Conservation (phyloP, 2,113 vertebrate species). For the Promerops cafer region DNA sequence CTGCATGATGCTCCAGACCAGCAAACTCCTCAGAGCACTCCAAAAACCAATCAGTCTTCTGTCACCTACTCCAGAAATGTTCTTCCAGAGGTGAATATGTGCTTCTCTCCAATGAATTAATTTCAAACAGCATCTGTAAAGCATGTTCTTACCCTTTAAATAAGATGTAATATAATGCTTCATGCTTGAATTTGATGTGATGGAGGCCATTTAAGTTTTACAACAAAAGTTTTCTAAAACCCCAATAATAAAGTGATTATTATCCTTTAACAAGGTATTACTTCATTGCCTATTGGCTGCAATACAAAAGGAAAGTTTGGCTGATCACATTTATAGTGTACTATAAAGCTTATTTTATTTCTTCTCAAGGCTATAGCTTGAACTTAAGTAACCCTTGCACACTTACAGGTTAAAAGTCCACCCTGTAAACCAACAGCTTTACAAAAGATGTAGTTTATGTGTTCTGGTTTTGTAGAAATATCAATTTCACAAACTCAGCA, state of each 20-base stretch:
- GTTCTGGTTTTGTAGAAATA: neutral
- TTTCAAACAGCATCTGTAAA: neutral
- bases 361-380: neutral
- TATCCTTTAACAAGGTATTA: neutral
- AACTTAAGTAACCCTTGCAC: neutral
- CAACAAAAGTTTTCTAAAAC: neutral
- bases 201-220: neutral
- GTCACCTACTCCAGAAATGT: neutral
- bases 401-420: neutral
- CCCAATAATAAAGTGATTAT: neutral
- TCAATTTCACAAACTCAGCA: neutral
- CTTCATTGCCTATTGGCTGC: neutral
- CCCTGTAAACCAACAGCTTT: neutral
- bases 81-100: neutral
- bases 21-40: neutral
- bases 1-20: constrained; percentile 36
- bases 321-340: neutral
- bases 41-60: neutral
- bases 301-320: neutral
- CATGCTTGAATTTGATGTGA: neutral
- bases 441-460: neutral
- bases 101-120: neutral
- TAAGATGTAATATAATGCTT: neutral
- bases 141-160: neutral
- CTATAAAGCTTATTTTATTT: neutral